Conservation (phyloP, 2,113 vertebrate genomes). For the Cyphomyrus plagiostoma region DNA sequence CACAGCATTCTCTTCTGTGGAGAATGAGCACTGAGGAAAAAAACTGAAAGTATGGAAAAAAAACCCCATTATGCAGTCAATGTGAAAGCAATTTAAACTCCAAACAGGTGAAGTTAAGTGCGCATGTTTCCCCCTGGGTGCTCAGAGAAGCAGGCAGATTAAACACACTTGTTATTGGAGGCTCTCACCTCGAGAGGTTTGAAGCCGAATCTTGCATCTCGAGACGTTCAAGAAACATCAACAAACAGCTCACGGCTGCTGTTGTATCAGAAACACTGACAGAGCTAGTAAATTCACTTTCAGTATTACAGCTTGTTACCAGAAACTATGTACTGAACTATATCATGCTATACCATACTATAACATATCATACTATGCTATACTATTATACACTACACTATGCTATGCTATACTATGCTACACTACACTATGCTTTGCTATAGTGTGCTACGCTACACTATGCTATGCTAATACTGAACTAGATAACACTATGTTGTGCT, state of each 20-base stretch:
- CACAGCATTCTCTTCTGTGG: not conserved
- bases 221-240: not conserved
- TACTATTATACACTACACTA: not conserved
- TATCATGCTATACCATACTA: not conserved
- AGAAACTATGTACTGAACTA: not conserved
- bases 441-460: not conserved
- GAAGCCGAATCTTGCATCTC: conserved; percentile 16
- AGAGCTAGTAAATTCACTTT: not conserved
- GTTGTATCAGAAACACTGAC: conserved; percentile 15
- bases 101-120: conserved; percentile 16
- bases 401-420: not conserved
- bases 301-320: not conserved
- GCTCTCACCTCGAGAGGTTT: conserved; percentile 26
- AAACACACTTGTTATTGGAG: conserved; percentile 28
- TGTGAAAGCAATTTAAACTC: conserved; percentile 7
- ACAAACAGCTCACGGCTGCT: conserved; percentile 16
- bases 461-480: not conserved
- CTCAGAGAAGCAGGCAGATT: conserved; percentile 19
- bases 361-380: not conserved
- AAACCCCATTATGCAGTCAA: not conserved
- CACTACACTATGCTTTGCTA: not conserved
- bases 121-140: conserved; percentile 8
- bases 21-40: not conserved
- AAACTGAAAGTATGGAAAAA: not conserved
- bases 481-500: not conserved